Percentiles rank a stretch among this genome's conserved stretches.
Conservation (phyloP, 2,113 vertebrate species). For the Tricholaema leucomelas region DNA sequence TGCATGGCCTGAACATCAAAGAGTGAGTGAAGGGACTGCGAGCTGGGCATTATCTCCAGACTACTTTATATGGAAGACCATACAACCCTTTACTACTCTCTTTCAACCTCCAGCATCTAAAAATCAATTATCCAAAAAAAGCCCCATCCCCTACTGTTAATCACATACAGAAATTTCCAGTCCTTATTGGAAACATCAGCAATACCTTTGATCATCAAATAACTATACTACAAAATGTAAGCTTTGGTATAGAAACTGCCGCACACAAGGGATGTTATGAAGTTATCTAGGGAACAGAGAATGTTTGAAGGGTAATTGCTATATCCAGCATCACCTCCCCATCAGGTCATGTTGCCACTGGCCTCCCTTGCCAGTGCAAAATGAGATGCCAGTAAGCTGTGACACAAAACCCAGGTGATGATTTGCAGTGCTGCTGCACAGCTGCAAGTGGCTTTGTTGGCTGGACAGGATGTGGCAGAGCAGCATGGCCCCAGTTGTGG, state of each 20-base stretch:
- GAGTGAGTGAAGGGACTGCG: rapidly evolving
- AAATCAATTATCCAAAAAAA: slow-evolving; percentile 7
- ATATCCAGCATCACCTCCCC: background rate
- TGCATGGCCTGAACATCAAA: slow-evolving; percentile 36
- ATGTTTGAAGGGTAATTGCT: slow-evolving; percentile 1
- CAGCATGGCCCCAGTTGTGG: rapidly evolving
- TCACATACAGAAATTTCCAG: slow-evolving; percentile 25
- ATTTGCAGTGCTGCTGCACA: background rate
- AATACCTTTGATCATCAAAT: slow-evolving; percentile 8
- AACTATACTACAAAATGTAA: background rate
- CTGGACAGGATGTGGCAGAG: background rate
- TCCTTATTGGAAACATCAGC: background rate
- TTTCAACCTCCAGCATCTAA: slow-evolving; percentile 4
- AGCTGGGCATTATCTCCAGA: slow-evolving; percentile 28
- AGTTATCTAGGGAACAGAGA: background rate
- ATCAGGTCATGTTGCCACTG: rapidly evolving
- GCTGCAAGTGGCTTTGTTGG: background rate
- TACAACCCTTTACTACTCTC: background rate
- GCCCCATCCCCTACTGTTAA: background rate
- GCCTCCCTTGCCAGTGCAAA: background rate
- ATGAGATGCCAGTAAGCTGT: rapidly evolving
- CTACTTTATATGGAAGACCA: slow-evolving; percentile 5
- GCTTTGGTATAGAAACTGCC: background rate
- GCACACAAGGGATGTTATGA: background rate
- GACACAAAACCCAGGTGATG: rapidly evolving